A percentile compares a stretch with the other conserved stretches of the same genome.
Evolutionary conservation across 2,888 invertebrate species (phyloP).

Genomic region (Stenodema calcarata): DNA sequence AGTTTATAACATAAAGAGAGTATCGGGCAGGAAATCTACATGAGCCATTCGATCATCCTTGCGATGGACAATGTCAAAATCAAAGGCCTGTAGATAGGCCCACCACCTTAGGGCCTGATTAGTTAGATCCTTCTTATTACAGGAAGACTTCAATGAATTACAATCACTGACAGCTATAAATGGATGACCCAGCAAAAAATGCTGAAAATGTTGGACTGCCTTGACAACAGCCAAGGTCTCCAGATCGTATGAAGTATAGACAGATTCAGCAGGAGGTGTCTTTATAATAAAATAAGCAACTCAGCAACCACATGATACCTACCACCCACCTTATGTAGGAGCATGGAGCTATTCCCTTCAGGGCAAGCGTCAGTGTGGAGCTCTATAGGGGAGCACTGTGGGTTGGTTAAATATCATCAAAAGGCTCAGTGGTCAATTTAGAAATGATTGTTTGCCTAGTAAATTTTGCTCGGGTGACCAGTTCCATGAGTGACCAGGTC

Average conservation of each 20-base stretch:
- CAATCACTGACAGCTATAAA: conserved; percentile 40
- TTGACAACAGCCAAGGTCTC: too few species aligned
- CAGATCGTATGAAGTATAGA: too few species aligned
- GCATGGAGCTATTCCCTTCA: not conserved
- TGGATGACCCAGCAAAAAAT: not conserved
- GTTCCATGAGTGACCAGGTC: conserved; percentile 57
- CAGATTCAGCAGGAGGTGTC: not conserved
- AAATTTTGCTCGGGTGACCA: not conserved
- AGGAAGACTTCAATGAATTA: not conserved
- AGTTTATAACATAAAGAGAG: not conserved
- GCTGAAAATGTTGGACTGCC: too few species aligned
- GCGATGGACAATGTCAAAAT: not conserved
- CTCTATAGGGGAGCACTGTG: not conserved
- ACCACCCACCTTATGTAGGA: not conserved
- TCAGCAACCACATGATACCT: not conserved
- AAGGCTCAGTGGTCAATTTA: too few species aligned
- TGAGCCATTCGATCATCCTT: not conserved
- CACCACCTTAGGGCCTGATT: not conserved
- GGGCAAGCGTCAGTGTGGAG: too few species aligned
- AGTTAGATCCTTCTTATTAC: not conserved
- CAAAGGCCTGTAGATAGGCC: not conserved
- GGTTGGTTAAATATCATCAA: conserved; percentile 22
- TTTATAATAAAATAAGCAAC: conserved; percentile 15
- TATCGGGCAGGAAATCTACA: not conserved
- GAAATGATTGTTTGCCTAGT: not conserved